A percentile compares a stretch with the other conserved stretches of the same genome.
phyloP scores from a whole-genome alignment of 2,113 vertebrate genomes.

The Mobula birostris region DNA sequence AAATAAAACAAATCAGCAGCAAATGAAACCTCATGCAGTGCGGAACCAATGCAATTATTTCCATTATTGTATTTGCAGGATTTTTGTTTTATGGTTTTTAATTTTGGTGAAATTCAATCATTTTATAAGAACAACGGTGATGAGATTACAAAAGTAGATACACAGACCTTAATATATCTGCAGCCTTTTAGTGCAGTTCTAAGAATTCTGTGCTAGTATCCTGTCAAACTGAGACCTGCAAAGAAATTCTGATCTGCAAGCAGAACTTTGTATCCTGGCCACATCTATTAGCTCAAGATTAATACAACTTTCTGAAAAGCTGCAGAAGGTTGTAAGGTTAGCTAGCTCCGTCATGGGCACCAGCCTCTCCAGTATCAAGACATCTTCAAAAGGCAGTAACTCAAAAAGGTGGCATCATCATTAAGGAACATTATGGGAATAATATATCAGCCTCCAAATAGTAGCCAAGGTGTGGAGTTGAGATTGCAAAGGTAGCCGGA shows the following conservation, averaged over 20 bases:
- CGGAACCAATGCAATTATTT: not conserved
- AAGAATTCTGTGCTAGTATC: conserved; percentile 16
- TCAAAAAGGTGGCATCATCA: too few species aligned
- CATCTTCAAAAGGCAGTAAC: too few species aligned
- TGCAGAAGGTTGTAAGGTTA: too few species aligned
- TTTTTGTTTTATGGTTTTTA: not conserved
- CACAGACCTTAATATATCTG: not conserved
- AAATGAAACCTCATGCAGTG: not conserved
- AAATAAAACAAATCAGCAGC: not conserved
- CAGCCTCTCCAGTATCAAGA: too few species aligned
- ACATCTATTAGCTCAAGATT: not conserved
- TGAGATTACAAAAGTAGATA: not conserved
- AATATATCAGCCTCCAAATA: too few species aligned
- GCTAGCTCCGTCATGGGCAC: too few species aligned
- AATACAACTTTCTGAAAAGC: too few species aligned
- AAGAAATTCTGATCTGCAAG: not conserved
- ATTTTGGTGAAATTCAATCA: not conserved
- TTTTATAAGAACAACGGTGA: not conserved
- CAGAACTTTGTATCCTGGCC: not conserved
- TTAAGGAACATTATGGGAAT: too few species aligned
- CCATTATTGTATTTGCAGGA: not conserved
- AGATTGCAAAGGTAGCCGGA: too few species aligned
- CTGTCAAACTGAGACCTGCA: conserved; percentile 7
- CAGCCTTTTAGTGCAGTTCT: not conserved
- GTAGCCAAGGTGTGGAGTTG: too few species aligned